Evolutionary conservation across 2,888 invertebrate genomes (phyloP), one percentile per base, ranked within the genome.

Genomic region (Dryadula phaetusa): DNA sequence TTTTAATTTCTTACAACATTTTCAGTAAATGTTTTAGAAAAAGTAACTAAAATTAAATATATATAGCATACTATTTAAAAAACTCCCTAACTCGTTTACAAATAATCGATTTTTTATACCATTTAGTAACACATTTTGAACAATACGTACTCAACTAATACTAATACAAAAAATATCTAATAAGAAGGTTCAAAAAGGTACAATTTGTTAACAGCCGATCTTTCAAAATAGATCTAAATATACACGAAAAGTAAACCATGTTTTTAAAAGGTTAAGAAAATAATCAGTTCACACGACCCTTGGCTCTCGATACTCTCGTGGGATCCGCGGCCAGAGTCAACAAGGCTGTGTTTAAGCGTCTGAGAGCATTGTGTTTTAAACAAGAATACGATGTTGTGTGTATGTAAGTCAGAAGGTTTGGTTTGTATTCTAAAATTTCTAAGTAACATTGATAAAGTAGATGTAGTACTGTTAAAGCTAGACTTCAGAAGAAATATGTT

Each of bases 261-360:
- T 46, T 60, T 44, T 60, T 46, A 32, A 60, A 14, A 60, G 28
- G 60, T 16, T 28, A 46, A 46, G 44, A 60, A 32, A 46, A 28
- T 60, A 60, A 72, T 64, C 63, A 66, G 71, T 75, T 74, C 76
- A 74, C 76, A 74, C 74, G 76, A 64, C 66, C 71, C 72, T 64
- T 68, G 60, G 72, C 73, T 65, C 63, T 70, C 68, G 64, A 70
- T 44, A 62, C 66, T 34, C 56, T 67, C 74, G 73, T 74, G 72
- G 72, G 74, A 76, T 70, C 74, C 71, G 71, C 68, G 63, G 75
- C 64, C n/a, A 66, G 71, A 71, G 72, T 75, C 69, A 76, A 76
- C 74, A 74, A 71, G 64, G 72, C 69, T 70, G 60, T 64, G 75
- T 72, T 72, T 73, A 73, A 67, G 72, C 71, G 69, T 72, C 73